Conservation (phyloP, 2,888 invertebrate genomes). For the Platypus cylindrus region DNA sequence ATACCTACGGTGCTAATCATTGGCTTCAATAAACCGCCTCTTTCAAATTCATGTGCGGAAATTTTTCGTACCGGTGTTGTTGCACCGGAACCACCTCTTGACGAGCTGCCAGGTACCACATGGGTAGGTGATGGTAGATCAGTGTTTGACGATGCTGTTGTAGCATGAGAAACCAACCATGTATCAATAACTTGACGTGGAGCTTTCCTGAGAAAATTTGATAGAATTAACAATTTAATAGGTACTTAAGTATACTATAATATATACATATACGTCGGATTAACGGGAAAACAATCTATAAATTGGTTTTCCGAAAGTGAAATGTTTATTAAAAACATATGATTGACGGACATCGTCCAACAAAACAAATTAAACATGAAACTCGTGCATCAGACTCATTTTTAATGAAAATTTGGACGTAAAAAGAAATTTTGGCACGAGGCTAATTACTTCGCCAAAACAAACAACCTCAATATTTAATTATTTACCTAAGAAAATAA, state of each 20-base stretch:
- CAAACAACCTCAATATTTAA: too few species aligned
- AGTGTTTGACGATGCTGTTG: constrained; percentile 47
- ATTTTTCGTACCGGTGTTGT: constrained; percentile 90
- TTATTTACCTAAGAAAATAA: constrained; percentile 74
- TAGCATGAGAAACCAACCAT: constrained; percentile 84
- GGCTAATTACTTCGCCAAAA: too few species aligned
- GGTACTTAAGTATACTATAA: too few species aligned
- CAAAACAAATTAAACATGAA: too few species aligned
- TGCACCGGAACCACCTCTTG: constrained; percentile 65
- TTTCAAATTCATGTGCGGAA: constrained; percentile 92
- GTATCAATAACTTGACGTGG: constrained; percentile 85
- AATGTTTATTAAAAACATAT: too few species aligned
- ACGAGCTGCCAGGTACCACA: constrained; percentile 35
- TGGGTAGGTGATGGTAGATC: constrained; percentile 45
- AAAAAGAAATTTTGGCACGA: too few species aligned
- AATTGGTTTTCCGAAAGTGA: too few species aligned
- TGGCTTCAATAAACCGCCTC: constrained; percentile 82
- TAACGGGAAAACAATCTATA: too few species aligned
- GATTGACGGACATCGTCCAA: too few species aligned
- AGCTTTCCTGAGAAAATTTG: constrained; percentile 58
- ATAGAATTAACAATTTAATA: neutral
- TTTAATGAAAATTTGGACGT: too few species aligned
- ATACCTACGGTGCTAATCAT: constrained; percentile 68
- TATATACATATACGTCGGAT: too few species aligned
- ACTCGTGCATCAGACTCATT: too few species aligned